Percentiles rank a stretch among this genome's conserved stretches.
Evolutionary conservation across 2,888 invertebrate species (phyloP).

Genomic region (Agrochola litura): DNA sequence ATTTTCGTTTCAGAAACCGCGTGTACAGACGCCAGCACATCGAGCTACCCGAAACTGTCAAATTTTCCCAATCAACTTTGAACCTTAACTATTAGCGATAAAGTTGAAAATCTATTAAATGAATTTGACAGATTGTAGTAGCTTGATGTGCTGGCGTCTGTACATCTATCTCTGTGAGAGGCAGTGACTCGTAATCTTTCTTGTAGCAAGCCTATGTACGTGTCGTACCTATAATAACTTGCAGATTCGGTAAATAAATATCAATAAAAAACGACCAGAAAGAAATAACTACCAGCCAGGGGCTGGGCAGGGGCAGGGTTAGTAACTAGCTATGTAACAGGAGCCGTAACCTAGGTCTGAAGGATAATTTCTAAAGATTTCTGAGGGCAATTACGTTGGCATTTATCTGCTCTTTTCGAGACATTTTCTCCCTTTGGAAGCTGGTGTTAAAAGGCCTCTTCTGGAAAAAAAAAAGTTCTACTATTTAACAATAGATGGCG

Average conservation of each 20-base stretch:
- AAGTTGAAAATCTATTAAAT: too few species aligned
- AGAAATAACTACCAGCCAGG: too few species aligned
- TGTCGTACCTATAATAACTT: not conserved
- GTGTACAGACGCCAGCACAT: too few species aligned
- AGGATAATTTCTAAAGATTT: not conserved
- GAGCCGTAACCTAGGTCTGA: not conserved
- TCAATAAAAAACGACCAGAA: not conserved
- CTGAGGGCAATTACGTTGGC: not conserved
- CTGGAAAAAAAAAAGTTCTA: not conserved
- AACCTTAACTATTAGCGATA: too few species aligned
- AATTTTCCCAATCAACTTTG: too few species aligned
- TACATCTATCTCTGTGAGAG: not conserved
- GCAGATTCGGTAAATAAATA: not conserved
- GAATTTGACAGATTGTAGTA: too few species aligned
- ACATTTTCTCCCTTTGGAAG: not conserved
- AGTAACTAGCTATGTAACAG: not conserved
- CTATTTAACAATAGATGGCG: slow-evolving; percentile 31
- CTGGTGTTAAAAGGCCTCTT: too few species aligned
- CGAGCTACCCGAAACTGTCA: too few species aligned
- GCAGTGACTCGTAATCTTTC: not conserved
- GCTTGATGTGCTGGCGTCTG: too few species aligned
- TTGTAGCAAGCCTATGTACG: not conserved
- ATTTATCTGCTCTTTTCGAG: not conserved
- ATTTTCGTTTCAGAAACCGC: not conserved
- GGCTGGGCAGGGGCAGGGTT: too few species aligned